These are phyloP conservation scores for Clarias magur DNA, from an alignment of 2,113 vertebrate genomes.

Conservation along the genomic window DNA sequence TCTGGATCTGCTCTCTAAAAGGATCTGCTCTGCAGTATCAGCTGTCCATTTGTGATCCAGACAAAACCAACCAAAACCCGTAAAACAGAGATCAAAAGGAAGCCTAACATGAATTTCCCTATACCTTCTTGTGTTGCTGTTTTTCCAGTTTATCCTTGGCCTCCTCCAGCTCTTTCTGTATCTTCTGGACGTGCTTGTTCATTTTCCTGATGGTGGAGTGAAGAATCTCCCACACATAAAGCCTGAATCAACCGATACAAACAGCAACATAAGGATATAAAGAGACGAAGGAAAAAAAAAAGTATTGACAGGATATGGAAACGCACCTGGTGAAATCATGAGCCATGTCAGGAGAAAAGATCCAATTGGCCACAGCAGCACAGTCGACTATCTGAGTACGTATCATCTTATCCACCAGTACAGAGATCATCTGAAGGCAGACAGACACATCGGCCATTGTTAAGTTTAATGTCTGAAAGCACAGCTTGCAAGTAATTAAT, in stretches of 20 bases:
- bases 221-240: conserved; percentile 96
- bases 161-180: conserved; percentile 94
- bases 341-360: conserved; percentile 94
- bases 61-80: neutral
- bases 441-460: neutral
- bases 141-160: conserved; percentile 93
- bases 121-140: conserved; percentile 84
- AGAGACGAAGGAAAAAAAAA: neutral
- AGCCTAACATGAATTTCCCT: neutral
- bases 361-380: conserved; percentile 97
- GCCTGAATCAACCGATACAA: conserved; percentile 66
- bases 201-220: conserved; percentile 98
- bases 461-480: neutral
- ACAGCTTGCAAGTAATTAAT: neutral
- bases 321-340: conserved; percentile 93
- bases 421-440: conserved; percentile 85
- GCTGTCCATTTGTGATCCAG: neutral
- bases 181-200: conserved; percentile 98
- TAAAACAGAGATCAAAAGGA: neutral
- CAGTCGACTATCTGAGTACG: conserved; percentile 97
- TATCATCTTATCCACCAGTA: conserved; percentile 96
- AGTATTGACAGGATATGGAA: neutral
- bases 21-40: neutral
- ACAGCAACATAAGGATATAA: neutral
- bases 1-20: neutral